These are phyloP conservation scores for Amphiura filiformis DNA, from an alignment of 35 echinoderm and acorn worm genomes.

Conservation along the genomic window DNA sequence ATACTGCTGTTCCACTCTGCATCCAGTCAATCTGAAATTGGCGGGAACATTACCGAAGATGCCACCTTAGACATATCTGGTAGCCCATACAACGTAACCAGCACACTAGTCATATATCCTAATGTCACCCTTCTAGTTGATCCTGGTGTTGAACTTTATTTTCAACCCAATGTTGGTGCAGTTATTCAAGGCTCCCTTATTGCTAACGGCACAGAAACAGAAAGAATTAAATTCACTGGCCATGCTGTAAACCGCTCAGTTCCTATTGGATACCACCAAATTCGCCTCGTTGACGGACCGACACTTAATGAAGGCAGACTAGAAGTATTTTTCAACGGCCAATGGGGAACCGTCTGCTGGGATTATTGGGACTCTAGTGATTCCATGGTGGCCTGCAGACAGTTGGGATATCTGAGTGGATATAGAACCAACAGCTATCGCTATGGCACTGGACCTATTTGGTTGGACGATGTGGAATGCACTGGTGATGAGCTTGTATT, in stretches of 20 bases:
- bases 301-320: not conserved
- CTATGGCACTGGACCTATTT: not conserved
- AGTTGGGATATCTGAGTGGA: not conserved
- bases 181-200: not conserved
- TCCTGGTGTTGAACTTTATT: not conserved
- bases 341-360: not conserved
- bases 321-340: not conserved
- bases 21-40: too few species aligned
- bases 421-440: not conserved
- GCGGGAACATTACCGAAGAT: too few species aligned
- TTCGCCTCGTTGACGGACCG: not conserved
- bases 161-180: not conserved
- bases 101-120: not conserved
- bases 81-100: too few species aligned
- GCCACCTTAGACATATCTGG: too few species aligned
- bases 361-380: not conserved
- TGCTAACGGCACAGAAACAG: not conserved
- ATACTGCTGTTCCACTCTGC: too few species aligned
- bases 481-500: not conserved
- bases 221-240: not conserved
- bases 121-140: not conserved
- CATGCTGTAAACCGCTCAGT: not conserved
- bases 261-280: not conserved
- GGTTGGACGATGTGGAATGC: not conserved
- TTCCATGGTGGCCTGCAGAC: not conserved